A percentile compares a stretch with the other conserved stretches of the same genome.
Evolutionary conservation across 2,113 vertebrate genomes (phyloP).

Genomic region (Sylvietta virens): DNA sequence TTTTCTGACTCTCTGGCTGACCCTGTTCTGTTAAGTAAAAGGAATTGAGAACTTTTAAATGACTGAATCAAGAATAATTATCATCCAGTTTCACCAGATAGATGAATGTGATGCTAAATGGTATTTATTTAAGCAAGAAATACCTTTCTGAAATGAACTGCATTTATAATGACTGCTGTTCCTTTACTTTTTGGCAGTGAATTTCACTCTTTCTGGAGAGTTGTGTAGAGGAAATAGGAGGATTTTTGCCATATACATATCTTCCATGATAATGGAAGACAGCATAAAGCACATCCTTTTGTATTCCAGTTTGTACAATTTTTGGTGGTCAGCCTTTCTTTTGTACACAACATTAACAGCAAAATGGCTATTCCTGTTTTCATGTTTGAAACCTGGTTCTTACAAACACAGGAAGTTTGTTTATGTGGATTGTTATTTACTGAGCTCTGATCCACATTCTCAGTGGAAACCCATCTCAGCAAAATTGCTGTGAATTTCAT

Average conservation of each 20-base stretch:
- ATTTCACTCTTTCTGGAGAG: neutral
- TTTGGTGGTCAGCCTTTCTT: neutral
- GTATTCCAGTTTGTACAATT: neutral
- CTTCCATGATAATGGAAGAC: neutral
- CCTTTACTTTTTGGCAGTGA: neutral
- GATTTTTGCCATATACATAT: neutral
- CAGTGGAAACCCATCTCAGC: neutral
- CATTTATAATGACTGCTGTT: neutral
- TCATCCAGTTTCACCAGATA: neutral
- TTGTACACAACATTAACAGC: neutral
- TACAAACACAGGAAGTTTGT: neutral
- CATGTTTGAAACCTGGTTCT: neutral
- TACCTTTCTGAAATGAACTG: neutral
- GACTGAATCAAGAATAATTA: neutral
- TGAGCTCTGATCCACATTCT: neutral
- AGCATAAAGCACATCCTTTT: neutral
- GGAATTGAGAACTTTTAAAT: neutral
- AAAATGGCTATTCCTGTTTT: neutral
- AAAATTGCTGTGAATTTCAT: neutral
- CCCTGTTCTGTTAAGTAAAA: neutral
- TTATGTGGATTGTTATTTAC: neutral
- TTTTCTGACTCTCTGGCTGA: neutral
- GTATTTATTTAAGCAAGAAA: neutral
- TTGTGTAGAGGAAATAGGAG: neutral
- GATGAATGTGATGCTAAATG: neutral